Evolutionary conservation across 2,113 vertebrate species (phyloP).

Genomic region (Tor tambroides): DNA sequence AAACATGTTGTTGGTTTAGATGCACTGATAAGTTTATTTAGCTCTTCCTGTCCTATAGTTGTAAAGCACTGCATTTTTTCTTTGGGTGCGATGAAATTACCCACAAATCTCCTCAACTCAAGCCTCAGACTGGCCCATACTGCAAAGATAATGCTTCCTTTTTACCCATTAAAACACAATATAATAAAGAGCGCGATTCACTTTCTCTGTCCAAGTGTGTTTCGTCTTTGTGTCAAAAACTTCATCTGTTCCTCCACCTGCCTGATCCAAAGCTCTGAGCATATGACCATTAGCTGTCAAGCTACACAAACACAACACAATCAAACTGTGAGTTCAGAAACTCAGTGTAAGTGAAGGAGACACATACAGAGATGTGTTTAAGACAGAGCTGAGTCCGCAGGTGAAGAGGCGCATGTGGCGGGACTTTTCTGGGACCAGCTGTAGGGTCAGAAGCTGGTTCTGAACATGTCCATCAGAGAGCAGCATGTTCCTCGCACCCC

Average conservation of each 20-base stretch:
- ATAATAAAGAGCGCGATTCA: conserved; percentile 54
- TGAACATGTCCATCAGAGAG: conserved; percentile 89
- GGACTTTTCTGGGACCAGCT: conserved; percentile 75
- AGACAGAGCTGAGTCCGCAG: conserved; percentile 80
- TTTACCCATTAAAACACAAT: neutral
- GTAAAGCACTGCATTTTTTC: too few species aligned
- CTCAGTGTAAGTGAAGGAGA: neutral
- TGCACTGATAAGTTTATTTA: too few species aligned
- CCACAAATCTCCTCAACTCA: too few species aligned
- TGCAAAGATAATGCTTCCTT: neutral
- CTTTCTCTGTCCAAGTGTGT: conserved; percentile 85
- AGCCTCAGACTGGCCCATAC: neutral
- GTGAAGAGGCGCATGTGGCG: conserved; percentile 83
- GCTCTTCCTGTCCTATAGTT: too few species aligned
- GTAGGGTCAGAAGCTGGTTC: conserved; percentile 75
- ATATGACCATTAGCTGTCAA: conserved; percentile 85
- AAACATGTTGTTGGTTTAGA: too few species aligned
- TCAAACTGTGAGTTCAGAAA: neutral
- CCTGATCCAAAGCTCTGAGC: conserved; percentile 82
- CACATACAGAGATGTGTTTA: conserved; percentile 48
- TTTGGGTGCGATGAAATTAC: too few species aligned
- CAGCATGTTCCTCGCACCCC: conserved; percentile 79
- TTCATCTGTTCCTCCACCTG: conserved; percentile 84
- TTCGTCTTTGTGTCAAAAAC: conserved; percentile 85
- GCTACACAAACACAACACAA: conserved; percentile 64